Evolutionary conservation across 2,888 invertebrate genomes (phyloP), one percentile per base, ranked within the genome.

Genomic region (Odontomyia ornata): DNA sequence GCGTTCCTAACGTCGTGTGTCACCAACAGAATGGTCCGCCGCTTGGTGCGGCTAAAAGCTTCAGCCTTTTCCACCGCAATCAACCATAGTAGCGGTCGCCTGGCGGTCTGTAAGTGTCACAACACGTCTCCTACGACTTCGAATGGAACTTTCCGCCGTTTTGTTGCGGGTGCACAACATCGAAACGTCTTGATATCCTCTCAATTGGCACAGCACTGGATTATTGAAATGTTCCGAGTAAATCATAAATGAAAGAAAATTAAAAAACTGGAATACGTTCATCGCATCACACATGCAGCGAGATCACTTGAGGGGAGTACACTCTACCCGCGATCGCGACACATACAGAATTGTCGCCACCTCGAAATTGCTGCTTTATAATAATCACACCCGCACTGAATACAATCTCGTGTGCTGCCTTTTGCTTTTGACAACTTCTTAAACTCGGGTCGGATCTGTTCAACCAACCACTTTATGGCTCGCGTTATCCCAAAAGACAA

Each of bases 321-420:
- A 18, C 23, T 18, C 43, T 69, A 47, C n/a, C 25, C 46, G 23
- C 47, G 69, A 25, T 1, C 15, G n/a, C 36, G 47, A 25, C 69
- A 69, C 69, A 25, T 47, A 47, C 69, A 25, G 43, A 3, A 47
- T 47, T 23, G 15, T 69, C 69, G 69, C 47, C 69, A 13, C 46
- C 11, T 36, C 36, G 3, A 9, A 69, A n/a, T n/a, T n/a, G n/a
- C n/a, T n/a, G n/a, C n/a, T n/a, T 46, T 46, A 46, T 64, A 27
- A 28, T 46, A 69, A 43, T 73, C 36, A 73, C 73, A 73, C 57
- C 73, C 73, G 73, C 43, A 57, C 73, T 57, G 69, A 69, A 73
- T 36, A 36, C 30, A 60, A 57, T 60, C 57, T 36, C 57, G 73
- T n/a, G n/a, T 47, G 46, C 18, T 65, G n/a, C 64, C 11, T 13